phyloP scores from a whole-genome alignment of 2,888 invertebrate species.

The Megaustenia siamemsis region DNA sequence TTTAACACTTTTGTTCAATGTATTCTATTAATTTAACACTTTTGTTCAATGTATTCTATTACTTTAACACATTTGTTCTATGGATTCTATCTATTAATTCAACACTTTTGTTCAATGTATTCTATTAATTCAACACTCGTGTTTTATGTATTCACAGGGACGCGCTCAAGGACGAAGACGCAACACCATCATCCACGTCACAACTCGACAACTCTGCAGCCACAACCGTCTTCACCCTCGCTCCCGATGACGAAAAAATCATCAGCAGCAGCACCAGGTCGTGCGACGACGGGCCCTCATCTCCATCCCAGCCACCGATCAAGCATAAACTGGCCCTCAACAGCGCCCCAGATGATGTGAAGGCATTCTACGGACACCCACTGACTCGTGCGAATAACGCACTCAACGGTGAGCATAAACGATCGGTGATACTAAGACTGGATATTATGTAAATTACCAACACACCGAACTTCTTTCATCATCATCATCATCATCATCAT shows the following conservation, averaged over 20 bases:
- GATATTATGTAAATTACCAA: too few relatives aligned
- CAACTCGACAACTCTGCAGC: neutral
- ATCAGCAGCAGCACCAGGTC: conserved; percentile 44
- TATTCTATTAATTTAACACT: too few relatives aligned
- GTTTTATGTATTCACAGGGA: conserved; percentile 33
- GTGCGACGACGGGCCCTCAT: conserved; percentile 3
- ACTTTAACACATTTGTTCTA: too few relatives aligned
- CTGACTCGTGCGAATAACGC: conserved; percentile 90
- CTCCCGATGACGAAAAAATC: conserved; percentile 6
- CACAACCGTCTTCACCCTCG: neutral
- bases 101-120: too few relatives aligned
- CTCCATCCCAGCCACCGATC: conserved; percentile 31
- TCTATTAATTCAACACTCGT: neutral
- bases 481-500: too few relatives aligned
- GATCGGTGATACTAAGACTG: too few relatives aligned
- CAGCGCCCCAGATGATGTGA: conserved; percentile 77
- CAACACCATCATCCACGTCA: conserved; percentile 6
- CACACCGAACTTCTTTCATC: too few relatives aligned
- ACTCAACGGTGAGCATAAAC: conserved; percentile 83
- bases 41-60: too few relatives aligned
- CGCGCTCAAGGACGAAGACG: conserved; percentile 27
- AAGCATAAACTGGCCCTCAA: conserved; percentile 57
- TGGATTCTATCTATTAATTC: too few relatives aligned
- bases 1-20: too few relatives aligned
- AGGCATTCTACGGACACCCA: conserved; percentile 85